These are phyloP conservation scores for Mus caroli DNA, from an alignment of 2,797 vertebrate species.

Conservation along the genomic window DNA sequence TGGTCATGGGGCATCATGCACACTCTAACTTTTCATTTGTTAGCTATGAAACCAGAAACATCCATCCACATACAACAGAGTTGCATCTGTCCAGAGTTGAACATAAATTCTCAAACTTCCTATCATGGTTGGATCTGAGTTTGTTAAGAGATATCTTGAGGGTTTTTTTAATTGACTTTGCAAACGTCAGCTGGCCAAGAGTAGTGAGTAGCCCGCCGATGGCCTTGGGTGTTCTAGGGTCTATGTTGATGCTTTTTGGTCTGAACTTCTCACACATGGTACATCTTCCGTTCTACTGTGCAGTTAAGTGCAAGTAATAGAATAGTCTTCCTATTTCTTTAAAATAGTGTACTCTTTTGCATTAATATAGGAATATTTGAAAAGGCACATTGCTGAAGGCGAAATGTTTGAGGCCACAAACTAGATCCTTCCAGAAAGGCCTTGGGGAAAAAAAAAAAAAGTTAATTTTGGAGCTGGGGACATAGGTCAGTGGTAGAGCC, in stretches of 20 bases:
- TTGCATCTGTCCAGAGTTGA: background rate
- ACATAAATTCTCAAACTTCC: background rate
- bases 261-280: background rate
- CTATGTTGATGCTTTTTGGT: background rate
- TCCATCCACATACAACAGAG: background rate
- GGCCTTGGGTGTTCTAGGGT: background rate
- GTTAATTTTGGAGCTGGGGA: background rate
- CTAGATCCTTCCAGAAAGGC: background rate
- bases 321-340: constrained; percentile 1
- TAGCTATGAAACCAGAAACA: background rate
- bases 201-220: background rate
- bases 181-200: background rate
- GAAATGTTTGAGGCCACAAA: background rate
- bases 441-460: background rate
- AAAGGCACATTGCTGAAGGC: background rate
- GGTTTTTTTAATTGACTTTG: constrained; percentile 26
- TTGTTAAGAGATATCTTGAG: constrained; percentile 8
- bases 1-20: too few relatives aligned
- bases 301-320: background rate
- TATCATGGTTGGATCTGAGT: constrained; percentile 11
- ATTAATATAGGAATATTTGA: constrained; percentile 19
- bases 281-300: background rate
- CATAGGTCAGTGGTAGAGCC: background rate
- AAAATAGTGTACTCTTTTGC: background rate
- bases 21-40: background rate